Base-by-base conservation (phyloP, 2,888 invertebrate species). In the Drosophila paranaensis region DNA sequence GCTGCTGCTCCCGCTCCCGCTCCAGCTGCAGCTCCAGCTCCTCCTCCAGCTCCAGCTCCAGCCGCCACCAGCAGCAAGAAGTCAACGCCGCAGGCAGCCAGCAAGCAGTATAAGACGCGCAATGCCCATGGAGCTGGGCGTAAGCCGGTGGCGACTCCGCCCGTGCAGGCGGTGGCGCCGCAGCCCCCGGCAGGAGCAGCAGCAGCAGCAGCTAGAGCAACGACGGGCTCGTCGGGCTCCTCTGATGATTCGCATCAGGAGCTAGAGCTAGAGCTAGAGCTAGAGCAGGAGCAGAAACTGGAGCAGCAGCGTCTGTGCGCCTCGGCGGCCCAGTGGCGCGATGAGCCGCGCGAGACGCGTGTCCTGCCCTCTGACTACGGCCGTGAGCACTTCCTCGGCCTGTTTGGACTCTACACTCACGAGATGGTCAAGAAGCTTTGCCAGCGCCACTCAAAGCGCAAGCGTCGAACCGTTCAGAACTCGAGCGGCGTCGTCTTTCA, bases 361-460 rank as follows among this genome's bases (percentile, higher is more conserved):
- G 77, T 79, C 2, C 48, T 70, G 48, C 85, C 91, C 8, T 67
- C 73, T 0, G 91, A 92, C 45, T 90, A 91, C 53, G 90, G 90
- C 0, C 91, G 91, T 54, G 92, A 92, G 72, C 67, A 78, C 62
- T 93, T 93, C 69, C 82, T 93, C 39, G 74, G 87, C 0, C 39
- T 92, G 0, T 93, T 93, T 48, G 83, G 87, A 14, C 81, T 93
- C 3, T 92, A 88, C 55, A 92, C 92, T 0, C 88, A 89, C 3
- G 91, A 90, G 10, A 74, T 89, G 62, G 78, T 90, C 9, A 83
- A 90, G 45, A 88, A 89, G 57, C 72, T 93, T 71, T 90, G 90
- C 54, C 91, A 92, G 65, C 88, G 92, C 1, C 90, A 92, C 37
- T 92, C 93, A 1, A 92, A 93, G 68, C 87, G 93, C n/a, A 90